Conservation (phyloP, 2,888 invertebrate genomes). For the Drosophila emarginata region DNA sequence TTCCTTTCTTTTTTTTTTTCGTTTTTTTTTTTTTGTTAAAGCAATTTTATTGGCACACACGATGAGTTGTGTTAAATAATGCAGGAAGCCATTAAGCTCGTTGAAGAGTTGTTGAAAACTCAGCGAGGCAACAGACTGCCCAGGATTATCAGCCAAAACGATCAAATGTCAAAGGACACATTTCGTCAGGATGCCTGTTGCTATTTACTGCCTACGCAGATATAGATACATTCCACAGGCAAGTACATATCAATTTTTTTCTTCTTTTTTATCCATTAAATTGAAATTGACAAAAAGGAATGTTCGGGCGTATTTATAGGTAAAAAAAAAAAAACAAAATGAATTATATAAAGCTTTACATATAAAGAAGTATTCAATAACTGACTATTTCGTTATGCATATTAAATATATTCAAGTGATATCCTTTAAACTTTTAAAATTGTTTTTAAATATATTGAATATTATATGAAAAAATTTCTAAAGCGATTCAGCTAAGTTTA, state of each 20-base stretch:
- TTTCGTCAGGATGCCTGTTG: slow-evolving; percentile 68
- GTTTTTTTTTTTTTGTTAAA: slow-evolving; percentile 37
- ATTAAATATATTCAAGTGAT: too few species aligned
- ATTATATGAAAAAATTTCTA: too few species aligned
- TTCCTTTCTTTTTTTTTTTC: slow-evolving; percentile 12
- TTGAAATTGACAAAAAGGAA: neutral
- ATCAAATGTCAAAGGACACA: slow-evolving; percentile 78
- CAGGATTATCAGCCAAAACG: slow-evolving; percentile 48
- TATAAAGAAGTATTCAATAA: too few species aligned
- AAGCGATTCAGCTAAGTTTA: too few species aligned
- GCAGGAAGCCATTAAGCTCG: slow-evolving; percentile 65
- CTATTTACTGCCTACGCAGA: slow-evolving; percentile 70
- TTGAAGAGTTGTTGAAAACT: slow-evolving; percentile 53
- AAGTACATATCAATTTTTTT: slow-evolving; percentile 49
- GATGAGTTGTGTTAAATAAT: slow-evolving; percentile 60
- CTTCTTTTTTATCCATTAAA: neutral
- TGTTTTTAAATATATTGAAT: too few species aligned
- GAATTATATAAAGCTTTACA: too few species aligned
- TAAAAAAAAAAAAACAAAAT: too few species aligned
- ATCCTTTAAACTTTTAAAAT: too few species aligned
- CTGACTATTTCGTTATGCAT: too few species aligned
- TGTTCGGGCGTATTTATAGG: neutral
- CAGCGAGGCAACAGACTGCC: slow-evolving; percentile 34
- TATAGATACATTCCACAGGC: slow-evolving; percentile 22
- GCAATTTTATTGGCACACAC: slow-evolving; percentile 59